Conservation (phyloP, 2,113 vertebrate species). For the Vidua macroura region DNA sequence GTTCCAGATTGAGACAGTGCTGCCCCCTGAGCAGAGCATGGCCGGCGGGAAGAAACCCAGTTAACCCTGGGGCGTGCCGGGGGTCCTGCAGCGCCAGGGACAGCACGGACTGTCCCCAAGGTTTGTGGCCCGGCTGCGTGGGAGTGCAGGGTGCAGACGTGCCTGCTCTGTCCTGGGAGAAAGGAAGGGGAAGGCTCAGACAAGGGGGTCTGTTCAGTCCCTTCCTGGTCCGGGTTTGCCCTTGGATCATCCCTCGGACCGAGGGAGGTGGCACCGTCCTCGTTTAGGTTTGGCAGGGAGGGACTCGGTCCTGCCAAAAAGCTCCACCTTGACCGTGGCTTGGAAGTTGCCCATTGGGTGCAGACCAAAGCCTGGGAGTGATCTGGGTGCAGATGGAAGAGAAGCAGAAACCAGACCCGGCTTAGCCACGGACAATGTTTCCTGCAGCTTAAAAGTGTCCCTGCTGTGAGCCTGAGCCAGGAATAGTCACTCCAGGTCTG, state of each 20-base stretch:
- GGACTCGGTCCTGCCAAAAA: not conserved
- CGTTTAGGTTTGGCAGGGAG: not conserved
- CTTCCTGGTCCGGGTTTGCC: not conserved
- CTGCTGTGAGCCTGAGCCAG: not conserved
- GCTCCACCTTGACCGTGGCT: not conserved
- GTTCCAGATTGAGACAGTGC: slow-evolving; percentile 80
- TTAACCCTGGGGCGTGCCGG: not conserved
- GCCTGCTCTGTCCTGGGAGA: not conserved
- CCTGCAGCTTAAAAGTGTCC: not conserved
- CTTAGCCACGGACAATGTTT: not conserved
- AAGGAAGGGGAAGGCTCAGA: not conserved
- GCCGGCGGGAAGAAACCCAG: slow-evolving; percentile 58
- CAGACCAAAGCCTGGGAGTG: not conserved
- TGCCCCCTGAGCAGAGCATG: slow-evolving; percentile 71
- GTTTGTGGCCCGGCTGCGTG: not conserved
- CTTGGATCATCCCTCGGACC: not conserved
- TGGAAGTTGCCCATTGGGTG: not conserved
- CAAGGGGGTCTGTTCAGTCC: not conserved
- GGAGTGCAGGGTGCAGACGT: not conserved
- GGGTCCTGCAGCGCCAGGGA: not conserved
- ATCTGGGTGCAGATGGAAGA: not conserved
- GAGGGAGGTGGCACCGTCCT: not conserved
- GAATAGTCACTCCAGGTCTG: not conserved
- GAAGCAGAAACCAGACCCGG: not conserved
- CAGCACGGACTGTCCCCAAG: not conserved